Conservation (phyloP, 2,888 invertebrate genomes). For the Temnothorax unifasciatus region DNA sequence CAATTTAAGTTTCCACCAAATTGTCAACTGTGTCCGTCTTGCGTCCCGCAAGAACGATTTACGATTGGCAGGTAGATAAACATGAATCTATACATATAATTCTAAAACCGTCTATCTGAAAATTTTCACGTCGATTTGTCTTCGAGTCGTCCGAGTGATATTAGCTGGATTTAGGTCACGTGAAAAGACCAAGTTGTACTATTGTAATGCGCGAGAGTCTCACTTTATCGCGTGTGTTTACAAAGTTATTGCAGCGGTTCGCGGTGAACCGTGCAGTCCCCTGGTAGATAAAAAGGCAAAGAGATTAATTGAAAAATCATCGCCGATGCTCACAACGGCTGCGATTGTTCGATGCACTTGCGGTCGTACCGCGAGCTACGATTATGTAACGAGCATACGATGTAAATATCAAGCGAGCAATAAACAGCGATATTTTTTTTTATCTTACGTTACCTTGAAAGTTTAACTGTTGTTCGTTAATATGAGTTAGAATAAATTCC, state of each 20-base stretch:
- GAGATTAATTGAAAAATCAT: conserved; percentile 45
- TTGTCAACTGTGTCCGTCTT: neutral
- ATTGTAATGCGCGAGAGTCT: conserved; percentile 10
- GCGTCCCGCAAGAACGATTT: neutral
- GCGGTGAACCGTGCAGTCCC: conserved; percentile 20
- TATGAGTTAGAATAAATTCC: neutral
- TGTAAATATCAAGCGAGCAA: neutral
- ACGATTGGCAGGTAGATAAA: neutral
- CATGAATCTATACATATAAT: neutral
- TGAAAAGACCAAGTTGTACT: neutral
- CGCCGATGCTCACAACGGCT: neutral
- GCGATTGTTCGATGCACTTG: conserved; percentile 9
- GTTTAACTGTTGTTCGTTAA: neutral
- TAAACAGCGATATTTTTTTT: neutral
- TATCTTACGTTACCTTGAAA: neutral
- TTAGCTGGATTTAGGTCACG: conserved; percentile 30
- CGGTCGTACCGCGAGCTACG: neutral
- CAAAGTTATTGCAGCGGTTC: conserved; percentile 20
- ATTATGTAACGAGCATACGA: conserved; percentile 31
- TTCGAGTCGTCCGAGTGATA: neutral
- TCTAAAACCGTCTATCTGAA: neutral
- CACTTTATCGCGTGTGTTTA: conserved; percentile 38
- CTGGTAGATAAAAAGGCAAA: conserved; percentile 15
- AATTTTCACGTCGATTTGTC: neutral
- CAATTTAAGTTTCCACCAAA: neutral